A percentile compares a stretch with the other conserved stretches of the same genome.
Evolutionary conservation across 2,113 vertebrate genomes (phyloP).

Genomic region (Gyps fulvus): DNA sequence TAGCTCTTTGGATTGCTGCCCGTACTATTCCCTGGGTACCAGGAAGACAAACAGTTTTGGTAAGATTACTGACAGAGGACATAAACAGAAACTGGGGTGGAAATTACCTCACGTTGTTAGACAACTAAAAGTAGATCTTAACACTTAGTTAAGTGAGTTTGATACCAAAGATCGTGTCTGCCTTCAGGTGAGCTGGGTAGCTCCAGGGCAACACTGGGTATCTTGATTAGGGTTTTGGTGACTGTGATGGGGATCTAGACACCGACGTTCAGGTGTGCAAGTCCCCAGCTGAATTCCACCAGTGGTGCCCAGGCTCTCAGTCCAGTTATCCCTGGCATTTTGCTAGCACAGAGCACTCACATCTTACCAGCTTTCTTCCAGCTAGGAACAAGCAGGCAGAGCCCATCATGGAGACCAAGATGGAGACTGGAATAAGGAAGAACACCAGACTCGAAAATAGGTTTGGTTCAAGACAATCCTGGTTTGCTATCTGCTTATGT

Average conservation of each 20-base stretch:
- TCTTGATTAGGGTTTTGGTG: not conserved
- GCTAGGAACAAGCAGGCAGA: not conserved
- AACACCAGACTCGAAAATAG: rapidly evolving
- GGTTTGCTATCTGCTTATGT: not conserved
- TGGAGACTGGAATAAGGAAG: not conserved
- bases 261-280: not conserved
- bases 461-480: not conserved
- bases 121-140: not conserved
- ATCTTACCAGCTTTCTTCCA: not conserved
- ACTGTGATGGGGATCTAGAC: not conserved
- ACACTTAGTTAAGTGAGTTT: not conserved
- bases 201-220: not conserved
- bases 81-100: not conserved
- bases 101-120: rapidly evolving
- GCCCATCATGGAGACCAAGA: not conserved
- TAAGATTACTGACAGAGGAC: not conserved
- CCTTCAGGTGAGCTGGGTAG: rapidly evolving
- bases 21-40: not conserved
- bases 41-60: not conserved
- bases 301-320: not conserved
- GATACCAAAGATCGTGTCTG: not conserved
- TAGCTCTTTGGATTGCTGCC: not conserved
- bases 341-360: not conserved
- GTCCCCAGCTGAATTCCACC: not conserved
- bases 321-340: not conserved